A percentile compares a stretch with the other conserved stretches of the same genome.
phyloP scores from a whole-genome alignment of 2,113 vertebrate species.

The Cettia cetti region DNA sequence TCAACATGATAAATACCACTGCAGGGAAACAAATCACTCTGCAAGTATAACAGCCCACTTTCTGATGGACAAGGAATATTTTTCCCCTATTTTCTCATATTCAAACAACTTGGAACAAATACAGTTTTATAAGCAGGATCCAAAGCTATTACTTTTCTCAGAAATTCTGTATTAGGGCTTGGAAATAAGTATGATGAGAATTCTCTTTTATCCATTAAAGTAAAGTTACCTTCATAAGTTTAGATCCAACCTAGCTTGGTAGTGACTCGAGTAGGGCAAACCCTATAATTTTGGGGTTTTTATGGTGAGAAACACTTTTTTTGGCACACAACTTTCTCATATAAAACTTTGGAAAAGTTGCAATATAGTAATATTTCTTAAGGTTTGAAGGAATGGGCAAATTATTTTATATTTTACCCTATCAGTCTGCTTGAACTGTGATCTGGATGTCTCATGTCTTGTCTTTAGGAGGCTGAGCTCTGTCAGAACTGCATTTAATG shows the following conservation, averaged over 20 bases:
- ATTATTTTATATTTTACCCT: background rate
- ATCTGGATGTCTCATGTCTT: background rate
- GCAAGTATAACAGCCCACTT: background rate
- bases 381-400: background rate
- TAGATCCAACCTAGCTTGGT: background rate
- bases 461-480: background rate
- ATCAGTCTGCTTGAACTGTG: background rate
- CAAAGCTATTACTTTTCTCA: background rate
- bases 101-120: slow-evolving; percentile 27
- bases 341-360: background rate
- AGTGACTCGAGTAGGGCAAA: background rate
- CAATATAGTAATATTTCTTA: background rate
- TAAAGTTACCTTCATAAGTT: background rate
- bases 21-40: slow-evolving; percentile 42
- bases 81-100: background rate
- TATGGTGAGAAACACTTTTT: background rate
- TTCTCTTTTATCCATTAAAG: background rate
- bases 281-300: background rate
- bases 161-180: background rate
- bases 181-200: background rate
- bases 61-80: background rate
- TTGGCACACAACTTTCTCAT: background rate
- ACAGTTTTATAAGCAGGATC: background rate
- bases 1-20: slow-evolving; percentile 60
- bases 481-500: background rate